phyloP scores from a whole-genome alignment of 2,888 invertebrate species.

The Ceramica pisi region DNA sequence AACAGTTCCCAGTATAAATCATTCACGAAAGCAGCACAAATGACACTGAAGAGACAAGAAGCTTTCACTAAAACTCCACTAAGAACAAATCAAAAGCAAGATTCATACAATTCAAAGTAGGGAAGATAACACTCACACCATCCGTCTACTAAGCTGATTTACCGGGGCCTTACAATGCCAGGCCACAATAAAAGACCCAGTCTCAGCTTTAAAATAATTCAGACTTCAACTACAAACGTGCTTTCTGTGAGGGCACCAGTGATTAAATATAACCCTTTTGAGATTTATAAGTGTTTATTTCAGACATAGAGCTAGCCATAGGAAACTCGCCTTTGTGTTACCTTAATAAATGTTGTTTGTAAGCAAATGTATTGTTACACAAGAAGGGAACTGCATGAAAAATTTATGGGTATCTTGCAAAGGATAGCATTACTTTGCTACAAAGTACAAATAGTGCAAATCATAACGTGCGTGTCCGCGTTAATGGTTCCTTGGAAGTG shows the following conservation, averaged over 20 bases:
- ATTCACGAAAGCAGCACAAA: conserved; percentile 5
- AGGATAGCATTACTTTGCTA: conserved; percentile 68
- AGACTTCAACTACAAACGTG: conserved; percentile 84
- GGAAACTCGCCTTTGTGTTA: conserved; percentile 75
- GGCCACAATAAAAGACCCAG: conserved; percentile 83
- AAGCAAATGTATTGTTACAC: conserved; percentile 82
- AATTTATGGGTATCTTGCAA: conserved; percentile 75
- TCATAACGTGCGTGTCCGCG: conserved; percentile 53
- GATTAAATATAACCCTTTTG: conserved; percentile 87
- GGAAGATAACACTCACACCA: conserved; percentile 81
- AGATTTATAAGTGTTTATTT: conserved; percentile 90
- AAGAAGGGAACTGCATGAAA: conserved; percentile 77
- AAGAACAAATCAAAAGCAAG: conserved; percentile 54
- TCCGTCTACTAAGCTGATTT: conserved; percentile 89
- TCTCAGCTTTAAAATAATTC: conserved; percentile 86
- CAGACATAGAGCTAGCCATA: conserved; percentile 72
- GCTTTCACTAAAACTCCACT: conserved; percentile 33
- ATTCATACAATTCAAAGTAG: conserved; percentile 74
- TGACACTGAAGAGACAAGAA: conserved; percentile 38
- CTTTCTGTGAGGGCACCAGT: conserved; percentile 83
- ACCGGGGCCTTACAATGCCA: conserved; percentile 82
- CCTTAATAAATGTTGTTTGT: conserved; percentile 86
- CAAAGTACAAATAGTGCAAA: conserved; percentile 69
- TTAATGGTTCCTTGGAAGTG: conserved; percentile 34
- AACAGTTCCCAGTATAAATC: conserved; percentile 45